Evolutionary conservation across 2,113 vertebrate species (phyloP), one percentile per base, ranked within the genome.

Genomic region (Brachyhypopomus occidentalis): DNA sequence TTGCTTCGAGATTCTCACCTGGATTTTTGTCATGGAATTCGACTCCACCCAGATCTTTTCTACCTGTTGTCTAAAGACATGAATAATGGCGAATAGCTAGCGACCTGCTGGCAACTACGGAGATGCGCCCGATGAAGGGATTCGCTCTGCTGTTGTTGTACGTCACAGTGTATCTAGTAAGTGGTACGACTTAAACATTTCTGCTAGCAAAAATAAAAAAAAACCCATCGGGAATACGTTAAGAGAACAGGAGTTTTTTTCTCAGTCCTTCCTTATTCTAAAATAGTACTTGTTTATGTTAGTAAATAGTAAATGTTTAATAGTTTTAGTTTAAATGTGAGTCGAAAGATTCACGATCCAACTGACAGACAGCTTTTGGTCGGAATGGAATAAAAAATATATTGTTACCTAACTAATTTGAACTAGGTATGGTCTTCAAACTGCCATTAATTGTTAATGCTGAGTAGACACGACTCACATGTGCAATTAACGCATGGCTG

Each of bases 131-230:
- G 36, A 17, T 7, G 11, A 38, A 70, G 36, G 66, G 34, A 22
- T 11, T 70, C 20, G 66, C 66, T 12, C 38, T 70, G 66, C 66
- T 70, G 8, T 38, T 70, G 34, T n/a, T 70, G 19, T 41, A 41
- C 66, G 36, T 34, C 34, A 70, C 34, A n/a, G 27, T 70, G 66
- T 70, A 8, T 11, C 66, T 70, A 38, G 66, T 70, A 70, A 70
- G 66, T 38, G 3, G 34, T 1, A 34, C 66, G 45, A 14, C 45
- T 52, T 52, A 12, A 52, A 14, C 45, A 14, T 52, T 52, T 52
- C 7, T 11, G 12, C 41, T 52, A 14, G 8, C 12, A 14, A 14
- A 52, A 52, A 8, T 4, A 52, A 52, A 30, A 30, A 30, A 14
- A 52, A 1, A 8, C 2, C 7, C 45, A 14, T 52, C 45, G 7